Evolutionary conservation across 2,888 invertebrate species (phyloP), one percentile per base, ranked within the genome.

Genomic region (Leucophenga montana): DNA sequence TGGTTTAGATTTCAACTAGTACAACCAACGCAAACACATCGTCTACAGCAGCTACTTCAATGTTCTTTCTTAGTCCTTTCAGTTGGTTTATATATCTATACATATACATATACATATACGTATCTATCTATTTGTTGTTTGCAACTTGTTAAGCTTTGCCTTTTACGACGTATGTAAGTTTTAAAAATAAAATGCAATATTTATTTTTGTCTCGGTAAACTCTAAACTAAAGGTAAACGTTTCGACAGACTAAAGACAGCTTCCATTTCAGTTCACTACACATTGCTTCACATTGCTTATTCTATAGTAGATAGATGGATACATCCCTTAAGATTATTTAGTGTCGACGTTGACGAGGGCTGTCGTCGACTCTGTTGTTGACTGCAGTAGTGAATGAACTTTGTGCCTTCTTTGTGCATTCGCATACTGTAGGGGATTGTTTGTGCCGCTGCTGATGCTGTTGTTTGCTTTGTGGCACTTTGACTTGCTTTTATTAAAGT

Each of bases 331-430:
- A 64, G 48, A 64, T 64, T 39, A 39, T 39, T 39, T 48, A 64
- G 62, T 48, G 48, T 11, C 18, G 18, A 44, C 14, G 57, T 5
- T n/a, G 33, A 57, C 16, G 27, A 2, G 6, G 20, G 8, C 61
- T 44, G 39, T 39, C 18, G 18, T 61, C 18, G n/a, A 31, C 3
- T 39, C 39, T 8, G 11, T 39, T 39, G 11, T 39, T 39, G 39
- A 1, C 11, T 14, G 27, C 62, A 46, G 62, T 64, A 46, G 62
- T 64, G 62, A 64, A 64, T 64, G 62, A 64, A 64, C 62, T 48
- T 64, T 64, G 48, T 50, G 16, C 50, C 50, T 50, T 18, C 50
- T 50, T 50, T 39, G 11, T 39, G 11, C 8, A 1, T 39, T 2
- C 27, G 2, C 27, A 27, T 5, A 5, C 39, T 39, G 39, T 39